phyloP scores from a whole-genome alignment of 2,888 invertebrate genomes.

The Lasioglossum lativentre region DNA sequence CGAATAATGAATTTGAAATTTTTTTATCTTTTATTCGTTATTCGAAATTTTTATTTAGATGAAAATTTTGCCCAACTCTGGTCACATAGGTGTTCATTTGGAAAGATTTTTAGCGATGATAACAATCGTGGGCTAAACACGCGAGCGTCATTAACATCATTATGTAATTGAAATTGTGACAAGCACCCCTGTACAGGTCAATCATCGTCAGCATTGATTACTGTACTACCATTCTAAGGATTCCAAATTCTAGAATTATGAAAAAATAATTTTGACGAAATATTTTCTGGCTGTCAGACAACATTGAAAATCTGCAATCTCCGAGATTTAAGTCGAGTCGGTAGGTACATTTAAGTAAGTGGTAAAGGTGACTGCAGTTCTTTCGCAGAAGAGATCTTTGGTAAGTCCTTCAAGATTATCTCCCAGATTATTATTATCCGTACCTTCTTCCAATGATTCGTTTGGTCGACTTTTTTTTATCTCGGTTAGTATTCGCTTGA shows the following conservation, averaged over 20 bases:
- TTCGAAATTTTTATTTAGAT: too few relatives aligned
- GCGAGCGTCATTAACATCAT: too few relatives aligned
- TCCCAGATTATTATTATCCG: conserved; percentile 24
- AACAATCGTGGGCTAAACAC: too few relatives aligned
- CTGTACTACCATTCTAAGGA: too few relatives aligned
- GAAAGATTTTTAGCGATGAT: too few relatives aligned
- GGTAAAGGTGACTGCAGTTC: neutral
- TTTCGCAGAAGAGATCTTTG: neutral
- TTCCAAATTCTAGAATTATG: neutral
- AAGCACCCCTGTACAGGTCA: too few relatives aligned
- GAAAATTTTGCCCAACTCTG: too few relatives aligned
- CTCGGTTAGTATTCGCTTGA: conserved; percentile 27
- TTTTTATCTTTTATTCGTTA: too few relatives aligned
- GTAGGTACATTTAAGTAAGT: neutral
- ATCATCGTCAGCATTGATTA: too few relatives aligned
- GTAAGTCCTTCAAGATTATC: neutral
- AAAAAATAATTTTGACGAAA: neutral
- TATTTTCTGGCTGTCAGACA: neutral
- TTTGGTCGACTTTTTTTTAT: conserved; percentile 47
- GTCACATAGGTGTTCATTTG: too few relatives aligned
- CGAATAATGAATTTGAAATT: too few relatives aligned
- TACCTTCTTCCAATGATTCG: conserved; percentile 7
- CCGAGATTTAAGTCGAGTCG: neutral
- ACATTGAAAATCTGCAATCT: neutral
- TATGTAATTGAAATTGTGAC: too few relatives aligned